A percentile compares a stretch with the other conserved stretches of the same genome.
phyloP scores from a whole-genome alignment of 2,888 invertebrate genomes.

The Andrena hattorfiana region DNA sequence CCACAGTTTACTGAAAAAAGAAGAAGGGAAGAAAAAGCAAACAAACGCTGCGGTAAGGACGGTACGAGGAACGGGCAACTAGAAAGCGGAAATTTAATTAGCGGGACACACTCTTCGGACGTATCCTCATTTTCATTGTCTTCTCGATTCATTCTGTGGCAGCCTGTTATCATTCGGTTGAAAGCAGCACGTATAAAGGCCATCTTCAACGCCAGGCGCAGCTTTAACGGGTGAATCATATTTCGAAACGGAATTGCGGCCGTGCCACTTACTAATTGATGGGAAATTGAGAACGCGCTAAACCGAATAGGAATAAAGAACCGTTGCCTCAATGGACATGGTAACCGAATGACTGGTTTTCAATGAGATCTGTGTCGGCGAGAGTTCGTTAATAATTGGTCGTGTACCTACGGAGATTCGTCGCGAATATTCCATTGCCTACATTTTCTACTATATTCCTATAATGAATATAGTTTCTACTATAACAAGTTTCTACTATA shows the following conservation, averaged over 20 bases:
- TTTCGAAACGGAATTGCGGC: slow-evolving; percentile 44
- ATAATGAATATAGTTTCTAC: too few relatives aligned
- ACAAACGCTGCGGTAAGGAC: background rate
- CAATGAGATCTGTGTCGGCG: slow-evolving; percentile 19
- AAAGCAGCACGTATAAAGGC: slow-evolving; percentile 51
- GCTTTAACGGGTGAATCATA: slow-evolving; percentile 57
- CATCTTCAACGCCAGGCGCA: slow-evolving; percentile 48
- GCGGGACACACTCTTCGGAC: slow-evolving; percentile 64
- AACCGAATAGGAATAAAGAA: slow-evolving; percentile 23
- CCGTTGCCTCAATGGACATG: slow-evolving; percentile 25
- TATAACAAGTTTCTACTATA: too few relatives aligned
- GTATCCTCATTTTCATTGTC: slow-evolving; percentile 70
- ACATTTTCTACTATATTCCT: background rate
- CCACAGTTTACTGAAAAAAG: slow-evolving; percentile 1
- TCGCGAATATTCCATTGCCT: background rate
- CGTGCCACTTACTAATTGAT: slow-evolving; percentile 48
- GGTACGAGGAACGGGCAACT: slow-evolving; percentile 22
- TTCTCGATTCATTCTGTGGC: slow-evolving; percentile 47
- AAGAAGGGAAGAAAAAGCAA: background rate
- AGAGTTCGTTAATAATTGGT: slow-evolving; percentile 25
- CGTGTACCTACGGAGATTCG: slow-evolving; percentile 17
- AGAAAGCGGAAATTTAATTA: slow-evolving; percentile 72
- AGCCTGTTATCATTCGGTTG: slow-evolving; percentile 42
- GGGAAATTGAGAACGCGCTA: slow-evolving; percentile 25
- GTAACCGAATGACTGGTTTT: slow-evolving; percentile 37